phyloP scores from a whole-genome alignment of 1,140 invertebrate species.

The Pantala flavescens region DNA sequence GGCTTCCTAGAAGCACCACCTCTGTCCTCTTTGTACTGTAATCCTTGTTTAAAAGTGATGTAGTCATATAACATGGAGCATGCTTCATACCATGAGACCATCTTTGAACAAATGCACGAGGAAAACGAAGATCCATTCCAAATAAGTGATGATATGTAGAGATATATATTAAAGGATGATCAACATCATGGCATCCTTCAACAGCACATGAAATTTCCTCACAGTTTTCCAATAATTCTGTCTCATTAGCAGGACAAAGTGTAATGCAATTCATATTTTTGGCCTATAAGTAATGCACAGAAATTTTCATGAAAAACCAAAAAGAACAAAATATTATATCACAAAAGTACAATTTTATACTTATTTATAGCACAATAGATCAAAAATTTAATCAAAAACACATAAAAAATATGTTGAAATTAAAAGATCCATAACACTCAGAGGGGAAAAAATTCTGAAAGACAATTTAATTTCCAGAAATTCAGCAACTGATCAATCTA shows the following conservation, averaged over 20 bases:
- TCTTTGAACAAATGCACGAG: conserved; percentile 1
- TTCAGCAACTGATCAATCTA: too few relatives aligned
- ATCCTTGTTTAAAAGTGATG: not conserved
- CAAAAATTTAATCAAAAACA: not conserved
- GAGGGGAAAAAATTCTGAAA: not conserved
- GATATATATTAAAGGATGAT: not conserved
- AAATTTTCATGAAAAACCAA: too few relatives aligned
- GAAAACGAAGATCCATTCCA: not conserved
- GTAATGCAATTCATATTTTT: not conserved
- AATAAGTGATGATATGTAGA: not conserved
- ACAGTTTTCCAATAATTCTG: not conserved
- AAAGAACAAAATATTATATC: not conserved
- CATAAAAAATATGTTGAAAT: not conserved
- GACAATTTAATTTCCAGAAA: not conserved
- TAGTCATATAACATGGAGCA: not conserved
- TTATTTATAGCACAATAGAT: not conserved
- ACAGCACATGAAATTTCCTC: not conserved
- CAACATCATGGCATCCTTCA: not conserved
- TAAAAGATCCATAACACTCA: not conserved
- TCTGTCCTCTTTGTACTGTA: not conserved
- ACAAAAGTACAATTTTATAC: not conserved
- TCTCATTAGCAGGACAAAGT: not conserved
- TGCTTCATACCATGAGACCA: not conserved
- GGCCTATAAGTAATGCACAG: not conserved
- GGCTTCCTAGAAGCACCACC: not conserved